Base-by-base conservation (phyloP, 2,888 invertebrate genomes). In the Cantharis flavilabris region DNA sequence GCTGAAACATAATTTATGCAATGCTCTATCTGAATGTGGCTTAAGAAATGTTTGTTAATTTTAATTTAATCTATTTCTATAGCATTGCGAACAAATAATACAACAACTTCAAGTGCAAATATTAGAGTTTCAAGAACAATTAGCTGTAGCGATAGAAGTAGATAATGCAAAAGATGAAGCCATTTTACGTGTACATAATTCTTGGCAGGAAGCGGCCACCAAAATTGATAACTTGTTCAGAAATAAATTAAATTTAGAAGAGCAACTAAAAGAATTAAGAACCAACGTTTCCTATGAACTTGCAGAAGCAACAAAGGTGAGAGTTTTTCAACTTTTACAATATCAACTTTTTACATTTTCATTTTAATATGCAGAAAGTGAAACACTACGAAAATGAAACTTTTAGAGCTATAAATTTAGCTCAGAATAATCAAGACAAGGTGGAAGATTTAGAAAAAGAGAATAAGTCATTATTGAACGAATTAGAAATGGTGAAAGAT, bases 51-150 rank as follows among this genome's bases (percentile, higher is more conserved):
- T 69, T 16, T 28, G n/a, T 16, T 69, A 69, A 67, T 70, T n/a
- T 67, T 28, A 72, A n/a, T 74, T 23, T n/a, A 7, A 71, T 75
- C 69, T 70, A 28, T 73, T 62, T 20, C 20, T 84, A 67, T 85
- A 94, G 93, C 94, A 94, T 84, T 94, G 94, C 83, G 96, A 96
- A 88, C 90, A 92, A 77, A 89, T 94, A 82, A 95, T 96, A 71
- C 93, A 94, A 83, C 91, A 93, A 71, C 87, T 96, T 1, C 96
- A 96, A 85, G 91, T 91, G 81, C 92, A 93, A 81, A 88, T 94
- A 71, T 88, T 96, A 26, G 95, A 96, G 81, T 92, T 94, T 82
- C 94, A 96, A 85, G 94, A 96, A 85, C 93, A 93, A 83, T 86
- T 96, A 28, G 94, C 95, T 0, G 95, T 96, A 0, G 96, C 96